A percentile compares a stretch with the other conserved stretches of the same genome.
phyloP scores from a whole-genome alignment of 1,140 invertebrate genomes.

The silkworm (Bombyx mori) region ASM3026992v2 NC_085115.1:8675001-8675500 shows the following conservation, averaged over 20 bases:
- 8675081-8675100: constrained; percentile 33
- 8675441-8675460: constrained; percentile 63
- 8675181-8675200: constrained; percentile 66
- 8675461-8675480: constrained; percentile 80
- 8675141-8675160: constrained; percentile 51
- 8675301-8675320: constrained; percentile 44
- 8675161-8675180: constrained; percentile 67
- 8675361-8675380: too few relatives aligned
- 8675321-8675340: constrained; percentile 16
- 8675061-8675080: constrained; percentile 39
- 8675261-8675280: constrained; percentile 64
- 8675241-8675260: constrained; percentile 78
- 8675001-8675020: constrained; percentile 72
- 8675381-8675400: neutral
- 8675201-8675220: constrained; percentile 80
- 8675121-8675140: constrained; percentile 71
- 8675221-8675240: constrained; percentile 80
- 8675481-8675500: constrained; percentile 77
- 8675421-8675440: constrained; percentile 36
- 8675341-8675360: neutral
- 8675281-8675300: constrained; percentile 46
- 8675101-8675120: constrained; percentile 64
- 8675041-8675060: constrained; percentile 82
- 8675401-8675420: constrained; percentile 20
- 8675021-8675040: constrained; percentile 49